Evolutionary conservation across 2,888 invertebrate genomes (phyloP).

Genomic region (Andrena haemorrhoa): DNA sequence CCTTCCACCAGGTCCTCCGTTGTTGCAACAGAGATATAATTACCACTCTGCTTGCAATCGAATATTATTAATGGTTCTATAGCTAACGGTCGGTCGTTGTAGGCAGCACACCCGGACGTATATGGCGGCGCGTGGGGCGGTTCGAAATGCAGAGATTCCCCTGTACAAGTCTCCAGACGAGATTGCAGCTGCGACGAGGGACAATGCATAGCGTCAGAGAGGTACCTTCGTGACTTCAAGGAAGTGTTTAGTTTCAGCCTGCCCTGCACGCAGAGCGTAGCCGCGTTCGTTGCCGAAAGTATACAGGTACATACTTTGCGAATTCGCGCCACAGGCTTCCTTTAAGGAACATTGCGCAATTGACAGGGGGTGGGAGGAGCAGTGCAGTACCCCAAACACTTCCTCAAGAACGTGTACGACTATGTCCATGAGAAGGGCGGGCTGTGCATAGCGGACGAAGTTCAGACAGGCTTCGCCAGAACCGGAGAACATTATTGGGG

Average conservation of each 20-base stretch:
- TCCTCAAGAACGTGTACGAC: conserved; percentile 92
- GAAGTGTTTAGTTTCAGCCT: conserved; percentile 92
- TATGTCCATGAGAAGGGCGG: conserved; percentile 93
- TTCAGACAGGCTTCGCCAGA: conserved; percentile 98
- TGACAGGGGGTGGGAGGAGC: conserved; percentile 94
- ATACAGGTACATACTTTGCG: conserved; percentile 89
- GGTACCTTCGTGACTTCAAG: conserved; percentile 93
- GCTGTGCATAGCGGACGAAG: conserved; percentile 96
- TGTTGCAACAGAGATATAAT: too few species aligned
- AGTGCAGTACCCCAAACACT: conserved; percentile 96
- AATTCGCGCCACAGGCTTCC: not conserved
- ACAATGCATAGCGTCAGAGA: conserved; percentile 90
- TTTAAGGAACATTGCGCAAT: not conserved
- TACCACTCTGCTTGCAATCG: not conserved
- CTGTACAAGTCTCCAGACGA: conserved; percentile 89
- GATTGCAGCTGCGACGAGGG: conserved; percentile 88
- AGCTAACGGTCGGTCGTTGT: conserved; percentile 37
- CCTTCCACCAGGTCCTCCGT: not conserved
- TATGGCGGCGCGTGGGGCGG: conserved; percentile 97
- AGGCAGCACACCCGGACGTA: conserved; percentile 97
- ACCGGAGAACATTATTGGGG: conserved; percentile 98
- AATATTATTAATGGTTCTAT: not conserved
- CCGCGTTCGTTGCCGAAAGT: conserved; percentile 97
- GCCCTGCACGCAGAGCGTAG: conserved; percentile 91
- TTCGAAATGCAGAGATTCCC: conserved; percentile 93